phyloP scores from a whole-genome alignment of 2,113 vertebrate species.

The Abramis brama region DNA sequence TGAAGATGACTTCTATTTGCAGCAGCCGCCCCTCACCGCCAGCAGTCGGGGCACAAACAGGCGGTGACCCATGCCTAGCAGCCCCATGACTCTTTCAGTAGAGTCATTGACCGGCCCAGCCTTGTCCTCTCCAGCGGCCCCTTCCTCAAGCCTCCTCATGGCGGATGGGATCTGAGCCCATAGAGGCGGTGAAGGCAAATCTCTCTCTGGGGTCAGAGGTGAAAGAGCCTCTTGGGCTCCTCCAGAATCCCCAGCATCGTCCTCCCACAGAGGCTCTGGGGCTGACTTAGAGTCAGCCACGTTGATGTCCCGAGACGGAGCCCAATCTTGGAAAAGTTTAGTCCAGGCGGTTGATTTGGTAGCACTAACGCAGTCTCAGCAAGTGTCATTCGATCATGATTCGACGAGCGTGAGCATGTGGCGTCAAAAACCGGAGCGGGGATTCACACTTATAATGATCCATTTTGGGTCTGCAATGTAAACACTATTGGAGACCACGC shows the following conservation, averaged over 20 bases:
- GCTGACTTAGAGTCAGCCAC: conserved; percentile 51
- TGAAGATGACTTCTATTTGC: not conserved
- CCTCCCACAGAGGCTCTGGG: conserved; percentile 47
- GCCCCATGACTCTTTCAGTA: conserved; percentile 88
- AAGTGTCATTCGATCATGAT: conserved; percentile 38
- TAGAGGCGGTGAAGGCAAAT: conserved; percentile 72
- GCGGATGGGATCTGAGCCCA: conserved; percentile 80
- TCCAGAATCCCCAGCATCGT: conserved; percentile 45
- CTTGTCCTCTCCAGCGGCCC: conserved; percentile 78
- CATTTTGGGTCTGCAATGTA: not conserved
- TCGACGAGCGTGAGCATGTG: not conserved
- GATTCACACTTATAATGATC: not conserved
- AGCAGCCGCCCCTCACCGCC: conserved; percentile 86
- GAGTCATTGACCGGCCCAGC: conserved; percentile 89
- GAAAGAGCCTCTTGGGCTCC: conserved; percentile 73
- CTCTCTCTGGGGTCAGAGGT: conserved; percentile 86
- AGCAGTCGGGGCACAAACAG: conserved; percentile 96
- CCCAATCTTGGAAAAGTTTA: not conserved
- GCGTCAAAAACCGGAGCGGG: not conserved
- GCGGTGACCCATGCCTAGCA: conserved; percentile 98
- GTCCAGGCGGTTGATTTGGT: not conserved
- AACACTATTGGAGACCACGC: conserved; percentile 26
- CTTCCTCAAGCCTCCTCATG: conserved; percentile 86
- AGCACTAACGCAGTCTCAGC: not conserved
- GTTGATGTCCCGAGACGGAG: conserved; percentile 27